Evolutionary conservation across 2,888 invertebrate species (phyloP), one percentile per base, ranked within the genome.

Genomic region (Allacma fusca): DNA sequence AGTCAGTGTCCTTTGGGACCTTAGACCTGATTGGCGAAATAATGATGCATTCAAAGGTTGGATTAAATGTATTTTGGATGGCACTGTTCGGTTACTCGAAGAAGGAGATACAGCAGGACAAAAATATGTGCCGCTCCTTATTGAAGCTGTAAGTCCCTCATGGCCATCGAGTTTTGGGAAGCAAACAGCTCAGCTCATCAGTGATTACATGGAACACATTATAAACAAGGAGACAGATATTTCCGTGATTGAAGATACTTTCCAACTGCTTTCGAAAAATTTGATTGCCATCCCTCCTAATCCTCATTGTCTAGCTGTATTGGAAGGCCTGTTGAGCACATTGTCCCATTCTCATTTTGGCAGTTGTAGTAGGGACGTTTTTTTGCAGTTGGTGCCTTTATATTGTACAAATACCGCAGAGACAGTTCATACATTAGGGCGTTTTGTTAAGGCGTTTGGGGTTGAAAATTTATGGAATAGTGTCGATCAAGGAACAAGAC

Each of bases 271-370:
- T 0, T 80, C 82, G 12, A 84, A 81, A 72, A 81, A 79, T 71
- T 78, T 82, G 26, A 78, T 84, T 50, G 78, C 81, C 1, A 79
- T 84, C 24, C 84, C 84, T 44, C 84, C 84, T 23, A 84, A 83
- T 81, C 65, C 77, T 1, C 59, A 80, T 69, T 81, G 81, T 13
- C 59, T 84, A 0, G 67, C 71, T 26, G 80, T 81, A 0, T 71
- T 83, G 40, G 80, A 80, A 43, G 65, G 76, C 16, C n/a, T 82
- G 2, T 40, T 84, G 26, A 78, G 79, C 21, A 67, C 80, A 24
- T 50, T 82, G 29, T 34, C 78, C 12, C 69, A 74, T 5, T n/a
- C 50, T 16, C 75, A 79, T 12, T 83, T 80, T 69, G 80, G 80
- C 16, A 40, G 24, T 1, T 67, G 79, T 12, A 81, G 79, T n/a